Evolutionary conservation across 2,888 invertebrate genomes (phyloP).

Genomic region (Ectemnius continuus): DNA sequence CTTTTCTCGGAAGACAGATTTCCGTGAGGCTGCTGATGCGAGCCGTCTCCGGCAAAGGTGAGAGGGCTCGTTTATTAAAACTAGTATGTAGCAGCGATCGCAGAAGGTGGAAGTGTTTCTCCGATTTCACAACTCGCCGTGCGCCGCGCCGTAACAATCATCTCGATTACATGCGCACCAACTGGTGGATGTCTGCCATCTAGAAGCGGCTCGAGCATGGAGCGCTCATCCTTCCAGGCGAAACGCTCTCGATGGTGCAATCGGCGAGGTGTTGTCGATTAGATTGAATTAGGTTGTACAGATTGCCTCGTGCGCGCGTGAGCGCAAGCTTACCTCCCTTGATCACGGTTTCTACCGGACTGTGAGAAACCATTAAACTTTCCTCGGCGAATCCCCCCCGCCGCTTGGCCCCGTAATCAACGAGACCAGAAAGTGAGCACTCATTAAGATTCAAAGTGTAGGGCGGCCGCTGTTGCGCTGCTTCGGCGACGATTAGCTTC

Average conservation of each 20-base stretch:
- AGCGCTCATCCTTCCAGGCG: conserved; percentile 43
- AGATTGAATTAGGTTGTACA: conserved; percentile 61
- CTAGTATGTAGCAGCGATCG: neutral
- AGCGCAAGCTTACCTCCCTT: conserved; percentile 16
- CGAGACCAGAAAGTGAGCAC: conserved; percentile 44
- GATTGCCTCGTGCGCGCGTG: conserved; percentile 43
- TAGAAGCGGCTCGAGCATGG: conserved; percentile 34
- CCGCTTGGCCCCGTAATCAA: conserved; percentile 50
- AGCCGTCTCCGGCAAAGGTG: conserved; percentile 3
- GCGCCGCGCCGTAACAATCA: conserved; percentile 40
- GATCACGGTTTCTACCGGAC: conserved; percentile 53
- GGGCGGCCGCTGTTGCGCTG: too few species aligned
- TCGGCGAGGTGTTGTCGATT: conserved; percentile 53
- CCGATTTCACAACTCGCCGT: conserved; percentile 44
- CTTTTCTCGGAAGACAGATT: too few species aligned
- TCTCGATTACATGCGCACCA: conserved; percentile 39
- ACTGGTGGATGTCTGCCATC: conserved; percentile 34
- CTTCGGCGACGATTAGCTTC: too few species aligned
- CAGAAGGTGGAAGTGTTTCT: neutral
- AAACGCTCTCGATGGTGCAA: conserved; percentile 47
- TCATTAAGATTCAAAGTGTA: conserved; percentile 48
- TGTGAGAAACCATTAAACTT: conserved; percentile 69
- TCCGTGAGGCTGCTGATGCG: neutral
- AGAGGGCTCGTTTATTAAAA: neutral
- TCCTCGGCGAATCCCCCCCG: conserved; percentile 34